Conservation (phyloP, 2,888 invertebrate genomes). For the Metacarcinus magister region DNA sequence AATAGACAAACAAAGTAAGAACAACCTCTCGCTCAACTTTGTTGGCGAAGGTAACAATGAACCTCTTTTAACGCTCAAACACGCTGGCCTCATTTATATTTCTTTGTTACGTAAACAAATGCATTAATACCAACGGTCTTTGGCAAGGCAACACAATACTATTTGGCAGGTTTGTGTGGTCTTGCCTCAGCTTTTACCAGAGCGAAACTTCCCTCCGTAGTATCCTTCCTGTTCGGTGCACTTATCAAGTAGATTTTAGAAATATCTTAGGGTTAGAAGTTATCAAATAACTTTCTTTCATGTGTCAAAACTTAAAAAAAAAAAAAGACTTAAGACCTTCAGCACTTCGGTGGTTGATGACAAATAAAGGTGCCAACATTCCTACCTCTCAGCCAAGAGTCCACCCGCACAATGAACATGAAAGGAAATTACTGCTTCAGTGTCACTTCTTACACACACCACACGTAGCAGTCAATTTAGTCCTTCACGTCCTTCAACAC, state of each 20-base stretch:
- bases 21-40: background rate
- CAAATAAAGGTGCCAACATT: slow-evolving; percentile 26
- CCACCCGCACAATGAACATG: background rate
- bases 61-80: background rate
- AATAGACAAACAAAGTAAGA: too few relatives aligned
- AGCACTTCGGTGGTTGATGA: background rate
- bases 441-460: background rate
- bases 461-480: background rate
- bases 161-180: background rate
- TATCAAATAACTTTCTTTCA: too few relatives aligned
- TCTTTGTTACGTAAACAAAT: background rate
- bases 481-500: background rate
- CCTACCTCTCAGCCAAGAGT: background rate
- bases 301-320: background rate
- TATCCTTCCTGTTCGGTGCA: too few relatives aligned
- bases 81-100: background rate
- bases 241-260: too few relatives aligned
- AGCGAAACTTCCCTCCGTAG: background rate
- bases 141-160: background rate
- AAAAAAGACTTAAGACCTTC: background rate
- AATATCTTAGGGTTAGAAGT: too few relatives aligned
- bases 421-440: background rate
- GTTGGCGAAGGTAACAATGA: background rate
- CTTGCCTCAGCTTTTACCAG: background rate
- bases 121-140: slow-evolving; percentile 4